phyloP scores from a whole-genome alignment of 2,888 invertebrate genomes.

The Spilosoma lubricipeda region DNA sequence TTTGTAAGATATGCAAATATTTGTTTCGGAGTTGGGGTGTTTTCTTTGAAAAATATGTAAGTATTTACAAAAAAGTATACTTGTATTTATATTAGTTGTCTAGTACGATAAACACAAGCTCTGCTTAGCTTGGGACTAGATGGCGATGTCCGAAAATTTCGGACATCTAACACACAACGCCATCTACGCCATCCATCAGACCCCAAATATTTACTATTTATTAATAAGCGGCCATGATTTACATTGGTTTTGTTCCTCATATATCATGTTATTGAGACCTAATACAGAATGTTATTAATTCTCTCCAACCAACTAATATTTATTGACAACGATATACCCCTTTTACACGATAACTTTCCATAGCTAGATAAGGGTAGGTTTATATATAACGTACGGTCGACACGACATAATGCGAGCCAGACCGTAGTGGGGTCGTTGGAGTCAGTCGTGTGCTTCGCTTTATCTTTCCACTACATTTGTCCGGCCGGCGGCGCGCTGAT shows the following conservation, averaged over 20 bases:
- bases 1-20: too few relatives aligned
- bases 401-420: constrained; percentile 47
- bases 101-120: too few relatives aligned
- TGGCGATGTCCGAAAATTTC: too few relatives aligned
- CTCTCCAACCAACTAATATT: constrained; percentile 21
- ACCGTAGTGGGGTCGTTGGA: constrained; percentile 44
- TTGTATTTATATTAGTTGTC: too few relatives aligned
- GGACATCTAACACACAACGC: too few relatives aligned
- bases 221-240: neutral
- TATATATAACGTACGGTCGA: constrained; percentile 41
- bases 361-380: constrained; percentile 46
- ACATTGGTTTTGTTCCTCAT: constrained; percentile 4
- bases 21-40: too few relatives aligned
- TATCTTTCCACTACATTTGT: constrained; percentile 60
- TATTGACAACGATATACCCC: constrained; percentile 30
- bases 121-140: too few relatives aligned
- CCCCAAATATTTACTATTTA: too few relatives aligned
- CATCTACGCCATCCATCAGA: too few relatives aligned
- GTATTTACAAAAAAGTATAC: too few relatives aligned
- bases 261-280: constrained; percentile 6
- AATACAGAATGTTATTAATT: constrained; percentile 30
- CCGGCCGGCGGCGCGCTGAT: constrained; percentile 49
- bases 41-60: too few relatives aligned
- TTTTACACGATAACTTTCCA: constrained; percentile 42
- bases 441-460: constrained; percentile 49